Percentiles rank a stretch among this genome's conserved stretches.
These are phyloP conservation scores for Troilus luridus DNA, from an alignment of 2,888 invertebrate genomes.

Conservation along the genomic window DNA sequence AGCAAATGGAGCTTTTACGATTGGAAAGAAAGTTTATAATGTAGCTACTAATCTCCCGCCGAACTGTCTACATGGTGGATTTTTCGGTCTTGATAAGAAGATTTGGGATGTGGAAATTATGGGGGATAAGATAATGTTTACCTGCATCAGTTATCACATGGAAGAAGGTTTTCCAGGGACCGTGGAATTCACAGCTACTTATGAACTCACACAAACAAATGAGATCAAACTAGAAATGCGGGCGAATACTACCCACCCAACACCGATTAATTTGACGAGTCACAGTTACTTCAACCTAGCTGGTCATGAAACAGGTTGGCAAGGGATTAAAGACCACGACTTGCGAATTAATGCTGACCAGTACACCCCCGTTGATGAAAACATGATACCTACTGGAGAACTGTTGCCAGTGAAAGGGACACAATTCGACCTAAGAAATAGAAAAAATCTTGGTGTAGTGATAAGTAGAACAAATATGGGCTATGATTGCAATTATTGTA, in stretches of 20 bases:
- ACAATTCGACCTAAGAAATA: not conserved
- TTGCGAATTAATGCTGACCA: conserved; percentile 47
- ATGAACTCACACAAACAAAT: conserved; percentile 58
- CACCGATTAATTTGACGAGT: conserved; percentile 62
- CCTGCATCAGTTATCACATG: conserved; percentile 60
- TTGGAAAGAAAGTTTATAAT: conserved; percentile 79
- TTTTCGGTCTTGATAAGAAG: conserved; percentile 81
- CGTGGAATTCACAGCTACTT: conserved; percentile 59
- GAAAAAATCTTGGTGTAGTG: conserved; percentile 33
- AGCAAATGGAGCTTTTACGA: conserved; percentile 77
- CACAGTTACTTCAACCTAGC: conserved; percentile 62
- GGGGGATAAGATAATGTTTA: conserved; percentile 52
- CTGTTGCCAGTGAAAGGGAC: conserved; percentile 30
- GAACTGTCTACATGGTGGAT: conserved; percentile 86
- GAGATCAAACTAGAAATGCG: conserved; percentile 59
- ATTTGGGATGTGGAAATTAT: conserved; percentile 60
- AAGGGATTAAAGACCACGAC: conserved; percentile 45
- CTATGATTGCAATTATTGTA: conserved; percentile 49
- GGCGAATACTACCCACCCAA: conserved; percentile 58
- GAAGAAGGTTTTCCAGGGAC: conserved; percentile 63
- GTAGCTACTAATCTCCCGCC: conserved; percentile 81
- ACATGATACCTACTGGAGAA: conserved; percentile 49
- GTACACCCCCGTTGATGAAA: conserved; percentile 20
- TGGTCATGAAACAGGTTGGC: conserved; percentile 56
- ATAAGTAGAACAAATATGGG: conserved; percentile 29